Percentiles rank a stretch among this genome's conserved stretches.
Evolutionary conservation across 2,797 vertebrate genomes (phyloP).

Genomic region (Ambastaia sidthimunki): DNA sequence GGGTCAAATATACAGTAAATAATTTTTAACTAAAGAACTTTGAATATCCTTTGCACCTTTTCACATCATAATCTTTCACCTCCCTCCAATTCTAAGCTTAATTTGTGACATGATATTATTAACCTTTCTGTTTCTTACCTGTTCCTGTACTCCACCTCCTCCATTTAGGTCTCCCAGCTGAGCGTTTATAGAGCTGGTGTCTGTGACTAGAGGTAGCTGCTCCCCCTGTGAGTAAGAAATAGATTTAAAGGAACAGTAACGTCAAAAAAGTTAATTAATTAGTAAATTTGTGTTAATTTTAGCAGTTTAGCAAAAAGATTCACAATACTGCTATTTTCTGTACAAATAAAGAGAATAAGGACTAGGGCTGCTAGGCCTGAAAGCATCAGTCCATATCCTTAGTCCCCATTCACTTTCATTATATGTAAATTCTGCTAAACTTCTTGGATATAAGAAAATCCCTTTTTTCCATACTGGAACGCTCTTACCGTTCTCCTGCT

Average conservation of each 20-base stretch:
- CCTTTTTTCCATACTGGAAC: slow-evolving; percentile 78
- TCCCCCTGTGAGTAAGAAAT: slow-evolving; percentile 61
- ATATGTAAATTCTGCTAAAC: slow-evolving; percentile 16
- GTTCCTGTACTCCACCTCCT: slow-evolving; percentile 51
- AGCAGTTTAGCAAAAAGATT: neutral
- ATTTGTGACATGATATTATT: neutral
- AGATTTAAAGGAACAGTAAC: slow-evolving; percentile 4
- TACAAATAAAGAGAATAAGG: too few relatives aligned
- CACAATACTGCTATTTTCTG: too few relatives aligned
- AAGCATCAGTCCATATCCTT: too few relatives aligned
- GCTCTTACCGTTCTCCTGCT: slow-evolving; percentile 26
- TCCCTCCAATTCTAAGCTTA: neutral
- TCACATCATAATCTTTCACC: slow-evolving; percentile 45
- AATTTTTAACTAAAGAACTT: neutral
- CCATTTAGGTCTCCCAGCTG: slow-evolving; percentile 74
- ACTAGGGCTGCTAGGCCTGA: slow-evolving; percentile 40
- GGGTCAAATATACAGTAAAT: neutral
- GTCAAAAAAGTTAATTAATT: neutral
- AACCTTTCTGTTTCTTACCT: slow-evolving; percentile 24
- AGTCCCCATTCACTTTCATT: too few relatives aligned
- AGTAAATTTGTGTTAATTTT: too few relatives aligned
- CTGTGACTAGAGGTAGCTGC: slow-evolving; percentile 67
- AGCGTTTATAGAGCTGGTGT: slow-evolving; percentile 78
- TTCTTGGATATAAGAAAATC: slow-evolving; percentile 64
- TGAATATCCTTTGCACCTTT: neutral